Evolutionary conservation across 92 coral and sea anemone genomes (phyloP), one percentile per base, ranked within the genome.

Genomic region (Montipora capitata): DNA sequence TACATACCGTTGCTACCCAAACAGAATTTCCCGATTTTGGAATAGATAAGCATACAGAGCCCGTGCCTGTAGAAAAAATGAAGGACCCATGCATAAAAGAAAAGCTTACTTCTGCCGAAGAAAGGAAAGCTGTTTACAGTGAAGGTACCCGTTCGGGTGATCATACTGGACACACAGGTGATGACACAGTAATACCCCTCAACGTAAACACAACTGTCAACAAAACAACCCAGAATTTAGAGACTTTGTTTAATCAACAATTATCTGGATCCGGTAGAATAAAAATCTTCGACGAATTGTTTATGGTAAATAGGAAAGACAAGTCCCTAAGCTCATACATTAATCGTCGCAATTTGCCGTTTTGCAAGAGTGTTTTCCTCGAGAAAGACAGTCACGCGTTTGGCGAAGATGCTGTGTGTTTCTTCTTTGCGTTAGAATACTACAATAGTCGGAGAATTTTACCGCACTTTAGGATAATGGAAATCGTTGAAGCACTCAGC

Each of bases 401-500:
- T 15, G 92, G 94, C 48, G 98, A 92, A 69, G 96, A 97, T 51
- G 98, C 96, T 0, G 96, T 93, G n/a, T 93, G 99, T 54, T 82
- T 97, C 14, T 95, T 96, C 81, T 97, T 97, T 74, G 96, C 95
- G 15, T 79, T 95, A 2, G 97, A 97, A 76, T 94, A 92, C 78
- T 88, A 86, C 70, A 65, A 80, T 76, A 84, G 95, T 61, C 95
- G 89, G 40, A 75, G 99, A 80, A 69, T 80, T 74, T 76, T 97
- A 13, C 98, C 99, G 35, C 87, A 82, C 56, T 97, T 97, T 79
- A 85, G 90, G 56, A 96, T 97, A 35, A 90, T 97, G 44, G 99
- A 97, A 87, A 92, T 97, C 72, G 94, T 97, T 1, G 92, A 95
- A 62, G 92, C 97, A 52, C 74, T 97, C 20, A 89, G 86, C 72